A percentile compares a stretch with the other conserved stretches of the same genome.
phyloP scores from a whole-genome alignment of 1,140 invertebrate genomes.

The Geopemphigus sp. region DNA sequence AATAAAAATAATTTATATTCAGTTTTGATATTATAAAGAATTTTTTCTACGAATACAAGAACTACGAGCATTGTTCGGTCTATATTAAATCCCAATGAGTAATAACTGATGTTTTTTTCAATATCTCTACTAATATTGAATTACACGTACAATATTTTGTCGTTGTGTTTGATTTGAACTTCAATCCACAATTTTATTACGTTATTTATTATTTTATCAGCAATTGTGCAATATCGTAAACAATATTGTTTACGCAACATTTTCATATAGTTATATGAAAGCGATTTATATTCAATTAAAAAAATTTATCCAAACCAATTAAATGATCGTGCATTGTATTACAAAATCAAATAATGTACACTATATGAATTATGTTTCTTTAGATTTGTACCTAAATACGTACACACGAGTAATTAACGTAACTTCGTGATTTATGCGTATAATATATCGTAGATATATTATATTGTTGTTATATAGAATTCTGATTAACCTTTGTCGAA shows the following conservation, averaged over 20 bases:
- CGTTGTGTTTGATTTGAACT: background rate
- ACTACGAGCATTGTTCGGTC: too few species aligned
- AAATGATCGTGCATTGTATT: too few species aligned
- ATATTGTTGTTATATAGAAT: background rate
- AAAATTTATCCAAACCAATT: too few species aligned
- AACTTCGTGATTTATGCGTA: background rate
- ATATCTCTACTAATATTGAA: background rate
- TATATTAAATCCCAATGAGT: background rate
- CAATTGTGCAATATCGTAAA: too few species aligned
- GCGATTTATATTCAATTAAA: too few species aligned
- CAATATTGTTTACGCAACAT: too few species aligned
- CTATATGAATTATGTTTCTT: too few species aligned
- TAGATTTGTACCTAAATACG: too few species aligned
- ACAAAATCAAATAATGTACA: too few species aligned
- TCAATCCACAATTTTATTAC: background rate
- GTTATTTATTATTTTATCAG: too few species aligned
- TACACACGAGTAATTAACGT: background rate
- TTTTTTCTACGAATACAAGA: background rate
- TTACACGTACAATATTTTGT: background rate
- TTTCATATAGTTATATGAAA: too few species aligned
- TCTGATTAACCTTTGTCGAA: background rate
- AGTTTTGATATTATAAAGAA: background rate
- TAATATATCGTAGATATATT: too few species aligned
- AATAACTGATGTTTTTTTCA: background rate
- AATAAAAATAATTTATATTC: conserved; percentile 30